phyloP scores from a whole-genome alignment of 2,113 vertebrate species.

The Mystacornis crossleyi region DNA sequence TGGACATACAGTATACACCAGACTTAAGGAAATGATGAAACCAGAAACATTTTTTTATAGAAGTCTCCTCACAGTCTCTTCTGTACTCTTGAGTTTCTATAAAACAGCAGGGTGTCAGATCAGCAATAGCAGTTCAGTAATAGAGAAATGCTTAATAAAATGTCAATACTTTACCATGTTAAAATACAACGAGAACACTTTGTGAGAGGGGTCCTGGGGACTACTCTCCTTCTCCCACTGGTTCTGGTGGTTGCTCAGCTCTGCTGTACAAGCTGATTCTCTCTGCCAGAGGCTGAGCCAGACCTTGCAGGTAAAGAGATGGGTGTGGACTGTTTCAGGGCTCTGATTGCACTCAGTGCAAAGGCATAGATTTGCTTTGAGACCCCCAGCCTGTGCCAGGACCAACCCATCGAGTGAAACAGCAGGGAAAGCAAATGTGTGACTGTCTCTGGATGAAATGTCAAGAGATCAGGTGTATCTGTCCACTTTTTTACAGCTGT shows the following conservation, averaged over 20 bases:
- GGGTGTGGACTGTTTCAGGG: not conserved
- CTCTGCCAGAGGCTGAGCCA: not conserved
- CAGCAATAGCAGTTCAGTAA: not conserved
- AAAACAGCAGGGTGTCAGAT: not conserved
- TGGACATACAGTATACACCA: not conserved
- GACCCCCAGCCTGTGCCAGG: not conserved
- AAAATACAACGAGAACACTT: not conserved
- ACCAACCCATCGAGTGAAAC: not conserved
- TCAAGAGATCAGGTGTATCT: not conserved
- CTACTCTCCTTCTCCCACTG: not conserved
- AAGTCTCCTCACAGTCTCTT: not conserved
- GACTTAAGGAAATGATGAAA: not conserved
- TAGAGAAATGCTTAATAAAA: not conserved
- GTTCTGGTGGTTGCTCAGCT: not conserved
- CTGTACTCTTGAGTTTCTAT: not conserved
- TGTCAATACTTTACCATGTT: not conserved
- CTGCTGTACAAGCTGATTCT: not conserved
- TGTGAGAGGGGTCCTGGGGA: not conserved
- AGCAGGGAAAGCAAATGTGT: not conserved
- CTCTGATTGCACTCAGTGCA: not conserved
- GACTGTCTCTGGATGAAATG: not conserved
- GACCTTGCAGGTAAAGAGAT: not conserved
- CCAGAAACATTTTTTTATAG: not conserved
- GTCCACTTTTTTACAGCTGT: constrained; percentile 75
- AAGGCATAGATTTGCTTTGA: not conserved